These are phyloP conservation scores for Anthopleura sola DNA, from an alignment of 64 coral and sea anemone species.

Conservation along the genomic window DNA sequence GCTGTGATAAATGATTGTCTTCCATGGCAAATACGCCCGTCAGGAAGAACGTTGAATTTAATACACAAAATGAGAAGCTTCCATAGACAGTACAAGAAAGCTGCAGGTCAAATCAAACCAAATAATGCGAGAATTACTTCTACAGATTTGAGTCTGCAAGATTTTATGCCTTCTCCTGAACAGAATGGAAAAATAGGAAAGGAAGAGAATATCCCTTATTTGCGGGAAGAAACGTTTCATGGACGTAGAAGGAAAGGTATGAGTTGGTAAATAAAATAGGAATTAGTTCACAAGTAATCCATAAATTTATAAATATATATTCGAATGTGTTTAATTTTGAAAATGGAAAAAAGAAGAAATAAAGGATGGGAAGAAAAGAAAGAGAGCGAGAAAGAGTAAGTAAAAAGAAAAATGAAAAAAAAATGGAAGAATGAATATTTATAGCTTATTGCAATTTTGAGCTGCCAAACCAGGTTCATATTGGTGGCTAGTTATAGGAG, in stretches of 20 bases:
- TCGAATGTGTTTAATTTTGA: too few species aligned
- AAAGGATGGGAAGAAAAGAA: too few species aligned
- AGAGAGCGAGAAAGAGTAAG: too few species aligned
- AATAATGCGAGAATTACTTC: neutral
- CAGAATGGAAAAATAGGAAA: neutral
- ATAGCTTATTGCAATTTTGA: too few species aligned
- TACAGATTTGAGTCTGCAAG: neutral
- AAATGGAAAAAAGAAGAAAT: too few species aligned
- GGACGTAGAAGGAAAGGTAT: neutral
- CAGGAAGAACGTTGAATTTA: neutral
- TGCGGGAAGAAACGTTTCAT: neutral
- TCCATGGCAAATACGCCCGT: neutral
- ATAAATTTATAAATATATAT: too few species aligned
- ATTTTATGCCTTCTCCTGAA: neutral
- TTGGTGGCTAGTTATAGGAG: too few species aligned
- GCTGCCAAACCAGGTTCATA: too few species aligned
- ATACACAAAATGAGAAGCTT: neutral
- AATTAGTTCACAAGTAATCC: too few species aligned
- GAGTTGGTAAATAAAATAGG: too few species aligned
- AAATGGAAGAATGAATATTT: too few species aligned
- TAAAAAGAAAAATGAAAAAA: too few species aligned
- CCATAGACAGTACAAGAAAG: neutral
- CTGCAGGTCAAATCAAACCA: neutral
- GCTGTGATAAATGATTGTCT: neutral
- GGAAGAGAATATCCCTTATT: neutral